Conservation (phyloP, 1,140 invertebrate species). For the Pomacea maculata region DNA sequence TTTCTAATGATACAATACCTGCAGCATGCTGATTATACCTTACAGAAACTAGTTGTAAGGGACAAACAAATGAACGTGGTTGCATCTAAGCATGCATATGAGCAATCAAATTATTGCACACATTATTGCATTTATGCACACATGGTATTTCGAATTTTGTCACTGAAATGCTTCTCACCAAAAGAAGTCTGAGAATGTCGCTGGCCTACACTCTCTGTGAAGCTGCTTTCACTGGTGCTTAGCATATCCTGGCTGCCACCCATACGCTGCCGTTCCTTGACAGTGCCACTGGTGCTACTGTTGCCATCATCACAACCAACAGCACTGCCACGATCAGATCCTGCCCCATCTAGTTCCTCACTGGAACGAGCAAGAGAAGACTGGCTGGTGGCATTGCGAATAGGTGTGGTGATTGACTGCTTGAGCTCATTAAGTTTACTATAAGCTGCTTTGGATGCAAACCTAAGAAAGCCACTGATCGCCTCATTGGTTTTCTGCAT, state of each 20-base stretch:
- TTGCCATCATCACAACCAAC: conserved; percentile 11
- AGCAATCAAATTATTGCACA: no score
- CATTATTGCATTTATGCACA: no score
- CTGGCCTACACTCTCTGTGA: conserved; percentile 23
- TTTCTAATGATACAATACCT: no score
- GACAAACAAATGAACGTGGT: no score
- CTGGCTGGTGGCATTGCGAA: conserved; percentile 48
- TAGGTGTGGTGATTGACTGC: conserved; percentile 76
- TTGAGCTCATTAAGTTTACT: conserved; percentile 90
- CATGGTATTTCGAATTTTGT: no score
- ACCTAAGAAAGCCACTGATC: conserved; percentile 57
- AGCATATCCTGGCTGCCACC: conserved; percentile 29
- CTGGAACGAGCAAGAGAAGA: conserved; percentile 28
- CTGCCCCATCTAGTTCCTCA: conserved; percentile 33
- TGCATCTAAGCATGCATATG: no score
- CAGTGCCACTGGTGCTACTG: conserved; percentile 18
- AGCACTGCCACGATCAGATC: conserved; percentile 24
- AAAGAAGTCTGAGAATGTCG: conserved; percentile 25
- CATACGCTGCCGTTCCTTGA: conserved; percentile 14
- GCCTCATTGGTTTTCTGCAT: conserved; percentile 51
- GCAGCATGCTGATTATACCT: no score
- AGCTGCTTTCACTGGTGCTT: conserved; percentile 26
- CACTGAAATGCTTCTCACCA: conserved; percentile 9
- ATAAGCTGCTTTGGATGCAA: conserved; percentile 83
- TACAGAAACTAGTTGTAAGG: no score